Conservation (phyloP, 2,888 invertebrate genomes). For the Teleiodes luculella region DNA sequence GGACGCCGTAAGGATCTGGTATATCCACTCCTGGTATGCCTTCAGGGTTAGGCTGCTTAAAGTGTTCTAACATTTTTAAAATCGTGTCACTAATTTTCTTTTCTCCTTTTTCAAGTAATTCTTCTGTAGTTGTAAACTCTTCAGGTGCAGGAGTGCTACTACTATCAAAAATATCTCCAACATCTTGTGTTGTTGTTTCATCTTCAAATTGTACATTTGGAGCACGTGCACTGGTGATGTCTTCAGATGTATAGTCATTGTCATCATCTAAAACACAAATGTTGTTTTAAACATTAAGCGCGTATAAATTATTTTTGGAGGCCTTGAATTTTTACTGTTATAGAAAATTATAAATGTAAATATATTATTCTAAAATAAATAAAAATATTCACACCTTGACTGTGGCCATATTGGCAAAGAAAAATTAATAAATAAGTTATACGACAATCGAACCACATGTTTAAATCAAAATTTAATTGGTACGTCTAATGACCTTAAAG, state of each 20-base stretch:
- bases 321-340: not conserved
- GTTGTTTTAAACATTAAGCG: no score
- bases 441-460: not conserved
- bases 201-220: not conserved
- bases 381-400: conserved; percentile 14
- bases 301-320: not conserved
- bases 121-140: conserved; percentile 2
- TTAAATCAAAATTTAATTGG: not conserved
- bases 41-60: conserved; percentile 84
- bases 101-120: conserved; percentile 52
- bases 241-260: not conserved
- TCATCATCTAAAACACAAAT: not conserved
- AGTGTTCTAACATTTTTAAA: conserved; percentile 82
- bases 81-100: conserved; percentile 82
- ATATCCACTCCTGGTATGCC: conserved; percentile 83
- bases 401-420: not conserved
- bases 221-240: not conserved
- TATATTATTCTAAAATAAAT: no score
- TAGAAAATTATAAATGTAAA: no score
- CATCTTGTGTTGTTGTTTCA: not conserved
- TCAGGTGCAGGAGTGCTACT: conserved; percentile 4
- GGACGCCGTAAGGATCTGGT: conserved; percentile 78
- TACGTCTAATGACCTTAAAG: not conserved
- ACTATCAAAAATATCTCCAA: not conserved
- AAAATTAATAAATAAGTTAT: not conserved